Percentiles rank a stretch among this genome's conserved stretches.
phyloP scores from a whole-genome alignment of 2,797 vertebrate species.

The Australoheros facetus region DNA sequence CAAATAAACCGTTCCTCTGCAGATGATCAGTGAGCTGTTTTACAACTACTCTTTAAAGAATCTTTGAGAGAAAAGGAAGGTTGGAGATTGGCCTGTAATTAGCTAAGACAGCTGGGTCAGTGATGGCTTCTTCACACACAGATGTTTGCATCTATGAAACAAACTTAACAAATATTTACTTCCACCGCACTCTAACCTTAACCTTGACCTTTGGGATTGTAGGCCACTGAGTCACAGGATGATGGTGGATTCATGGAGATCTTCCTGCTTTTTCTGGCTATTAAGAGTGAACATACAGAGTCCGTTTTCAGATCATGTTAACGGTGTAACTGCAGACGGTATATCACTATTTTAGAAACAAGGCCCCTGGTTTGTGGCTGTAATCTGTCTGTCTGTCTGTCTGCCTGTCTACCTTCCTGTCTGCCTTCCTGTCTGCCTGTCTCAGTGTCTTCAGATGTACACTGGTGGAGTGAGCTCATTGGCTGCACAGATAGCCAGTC shows the following conservation, averaged over 20 bases:
- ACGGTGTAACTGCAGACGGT: background rate
- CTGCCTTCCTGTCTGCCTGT: constrained; percentile 3
- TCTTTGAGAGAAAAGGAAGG: no score
- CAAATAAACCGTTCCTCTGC: no score
- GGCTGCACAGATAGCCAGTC: constrained; percentile 91
- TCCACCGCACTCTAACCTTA: background rate
- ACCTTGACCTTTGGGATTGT: background rate
- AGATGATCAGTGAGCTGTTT: no score
- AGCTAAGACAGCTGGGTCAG: no score
- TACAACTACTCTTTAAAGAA: no score
- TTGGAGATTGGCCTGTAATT: no score
- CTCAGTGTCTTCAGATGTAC: constrained; percentile 88
- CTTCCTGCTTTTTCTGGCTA: background rate
- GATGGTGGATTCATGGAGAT: background rate
- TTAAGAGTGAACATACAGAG: background rate
- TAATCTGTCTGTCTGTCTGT: background rate
- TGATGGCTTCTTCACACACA: background rate
- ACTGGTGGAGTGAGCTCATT: constrained; percentile 90
- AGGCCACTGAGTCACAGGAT: background rate
- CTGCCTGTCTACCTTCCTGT: background rate
- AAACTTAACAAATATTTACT: background rate
- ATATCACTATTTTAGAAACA: background rate
- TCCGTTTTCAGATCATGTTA: background rate
- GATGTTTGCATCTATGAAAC: background rate
- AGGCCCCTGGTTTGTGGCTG: background rate